Evolutionary conservation across 2,888 invertebrate genomes (phyloP), one percentile per base, ranked within the genome.

Genomic region (Corythucha ciliata): DNA sequence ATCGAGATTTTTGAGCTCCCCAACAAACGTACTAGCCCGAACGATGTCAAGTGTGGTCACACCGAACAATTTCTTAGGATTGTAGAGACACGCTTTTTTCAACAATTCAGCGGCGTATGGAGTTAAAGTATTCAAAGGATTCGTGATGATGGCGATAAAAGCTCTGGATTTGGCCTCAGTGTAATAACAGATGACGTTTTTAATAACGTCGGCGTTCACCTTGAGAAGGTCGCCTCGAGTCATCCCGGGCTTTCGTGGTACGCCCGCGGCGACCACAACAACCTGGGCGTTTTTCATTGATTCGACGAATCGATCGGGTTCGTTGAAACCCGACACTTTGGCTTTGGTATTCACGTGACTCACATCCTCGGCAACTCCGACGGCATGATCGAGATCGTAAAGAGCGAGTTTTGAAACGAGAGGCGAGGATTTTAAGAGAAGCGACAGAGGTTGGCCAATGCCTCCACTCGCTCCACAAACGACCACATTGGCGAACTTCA

Each of bases 191-290:
- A 83, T 82, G 57, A 98, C 75, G 69, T 93, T 90, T 42, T 87
- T 77, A 4, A 97, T 93, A 63, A 98, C 93, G 16, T 88, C 85
- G 12, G 97, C 97, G 68, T 98, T 98, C 2, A 91, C 91, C 72
- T 93, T 94, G 76, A 97, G 98, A 50, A 98, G 77, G 72, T 98
- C 98, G 70, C 98, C 97, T 61, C 97, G 79, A 37, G 92, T 92
- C 97, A 97, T 97, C 67, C 97, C 97, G 14, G 98, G 97, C 71
- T 98, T 98, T 63, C 97, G 83, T 48, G 97, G 97, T 2, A 98
- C 92, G 52, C 98, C 98, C 51, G 97, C 98, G 1, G 98, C 96
- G 63, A 97, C 90, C 53, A 98, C 84, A 10, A 98, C 89, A 12
- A 94, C 76, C 67, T 92, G 79, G 4, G 80, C 75, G 69, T 85